These are phyloP conservation scores for Grammatotria lemairii DNA, from an alignment of 2,113 vertebrate species.

Conservation along the genomic window DNA sequence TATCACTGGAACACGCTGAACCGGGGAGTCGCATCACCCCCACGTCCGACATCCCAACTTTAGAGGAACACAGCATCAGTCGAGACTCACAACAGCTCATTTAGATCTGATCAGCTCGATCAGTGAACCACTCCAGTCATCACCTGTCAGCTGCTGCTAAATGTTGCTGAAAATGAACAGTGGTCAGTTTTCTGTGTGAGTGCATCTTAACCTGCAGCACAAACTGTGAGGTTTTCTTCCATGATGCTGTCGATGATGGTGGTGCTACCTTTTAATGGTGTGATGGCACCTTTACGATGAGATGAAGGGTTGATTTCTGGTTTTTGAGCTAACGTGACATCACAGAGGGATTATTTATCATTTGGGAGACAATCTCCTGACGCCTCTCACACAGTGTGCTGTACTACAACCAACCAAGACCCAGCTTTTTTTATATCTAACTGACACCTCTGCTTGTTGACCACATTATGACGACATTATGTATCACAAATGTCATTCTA, in stretches of 20 bases:
- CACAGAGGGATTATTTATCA: background rate
- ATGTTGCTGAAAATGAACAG: background rate
- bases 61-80: background rate
- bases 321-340: background rate
- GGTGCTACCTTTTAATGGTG: background rate
- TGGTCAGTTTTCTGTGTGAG: background rate
- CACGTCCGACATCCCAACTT: background rate
- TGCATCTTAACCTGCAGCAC: background rate
- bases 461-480: background rate
- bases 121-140: background rate
- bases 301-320: background rate
- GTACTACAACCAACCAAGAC: background rate
- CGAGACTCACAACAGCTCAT: background rate
- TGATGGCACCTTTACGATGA: background rate
- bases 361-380: background rate
- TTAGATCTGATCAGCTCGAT: background rate
- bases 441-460: background rate
- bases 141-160: background rate
- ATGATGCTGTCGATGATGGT: background rate
- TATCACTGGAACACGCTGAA: background rate
- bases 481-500: background rate
- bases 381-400: background rate
- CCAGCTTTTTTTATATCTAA: background rate
- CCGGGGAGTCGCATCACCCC: background rate
- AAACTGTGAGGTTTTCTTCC: background rate